Evolutionary conservation across 2,113 vertebrate genomes (phyloP), one percentile per base, ranked within the genome.

Genomic region (Pelecanoides urinatrix): DNA sequence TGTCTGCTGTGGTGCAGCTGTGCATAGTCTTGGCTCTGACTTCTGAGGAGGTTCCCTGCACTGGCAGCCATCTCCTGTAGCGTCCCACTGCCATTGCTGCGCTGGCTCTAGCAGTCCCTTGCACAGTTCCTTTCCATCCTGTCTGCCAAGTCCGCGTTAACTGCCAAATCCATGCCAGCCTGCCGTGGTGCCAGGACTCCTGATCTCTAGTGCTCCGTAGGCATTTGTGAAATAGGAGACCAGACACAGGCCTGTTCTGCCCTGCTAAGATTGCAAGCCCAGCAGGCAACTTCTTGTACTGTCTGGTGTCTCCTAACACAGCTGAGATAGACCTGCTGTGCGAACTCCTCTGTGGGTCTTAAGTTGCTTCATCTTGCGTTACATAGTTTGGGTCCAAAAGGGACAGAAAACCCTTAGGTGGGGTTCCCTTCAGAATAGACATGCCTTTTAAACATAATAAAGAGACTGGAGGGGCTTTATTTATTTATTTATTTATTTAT

Each of bases 111-210:
- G 23, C 25, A 38, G 36, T 23, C 15, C 29, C 45, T 9, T 44
- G 56, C 67, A 52, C 23, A 23, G 25, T 52, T 62, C 19, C 32
- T 25, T 72, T 84, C 36, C 32, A 22, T 52, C 15, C 16, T 3
- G 1, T 50, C 30, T 61, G 30, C 53, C 21, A 58, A 58, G 42
- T 16, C 45, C 1, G 0, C 2, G 3, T 52, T n/a, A 34, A 61
- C 36, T n/a, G 23, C 36, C 19, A 29, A 34, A 52, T 52, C 36
- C 36, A n/a, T 1, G 3, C 55, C 2, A 2, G 45, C 30, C 21
- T 59, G 79, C 27, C 26, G 4, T 47, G 78, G 22, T 38, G 47
- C 36, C 38, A 16, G 56, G 32, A 56, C 38, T 36, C 16, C 45
- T 52, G 36, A 18, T 44, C 15, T 62, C 45, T 72, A 9, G 25